Evolutionary conservation across 2,888 invertebrate species (phyloP).

Genomic region (Abrostola triplasia): DNA sequence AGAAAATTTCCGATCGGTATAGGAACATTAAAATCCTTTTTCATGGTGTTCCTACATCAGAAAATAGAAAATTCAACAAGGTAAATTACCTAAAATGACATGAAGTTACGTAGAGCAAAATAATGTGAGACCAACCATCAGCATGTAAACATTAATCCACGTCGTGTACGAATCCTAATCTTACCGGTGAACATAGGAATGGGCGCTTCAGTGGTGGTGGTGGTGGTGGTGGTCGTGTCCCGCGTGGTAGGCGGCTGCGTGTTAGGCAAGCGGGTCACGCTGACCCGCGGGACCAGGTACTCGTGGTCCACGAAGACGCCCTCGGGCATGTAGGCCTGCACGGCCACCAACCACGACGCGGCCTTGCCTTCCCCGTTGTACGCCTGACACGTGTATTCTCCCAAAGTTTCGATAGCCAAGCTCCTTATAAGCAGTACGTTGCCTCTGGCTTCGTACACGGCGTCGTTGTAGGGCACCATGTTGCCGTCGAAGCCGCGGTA

Average conservation of each 20-base stretch:
- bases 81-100: background rate
- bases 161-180: conserved; percentile 50
- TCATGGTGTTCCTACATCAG: too few species aligned
- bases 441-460: conserved; percentile 92
- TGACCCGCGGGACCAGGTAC: conserved; percentile 61
- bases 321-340: conserved; percentile 92
- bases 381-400: conserved; percentile 96
- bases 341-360: conserved; percentile 92
- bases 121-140: conserved; percentile 26
- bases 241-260: conserved; percentile 51
- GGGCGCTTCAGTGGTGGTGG: conserved; percentile 57
- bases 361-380: conserved; percentile 94
- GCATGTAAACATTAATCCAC: background rate
- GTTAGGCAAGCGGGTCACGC: conserved; percentile 49
- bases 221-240: conserved; percentile 50
- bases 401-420: conserved; percentile 92
- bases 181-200: conserved; percentile 77
- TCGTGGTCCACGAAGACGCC: conserved; percentile 72
- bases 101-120: background rate
- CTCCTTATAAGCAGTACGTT: conserved; percentile 92
- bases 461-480: conserved; percentile 92
- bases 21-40: too few species aligned
- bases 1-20: too few species aligned
- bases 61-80: too few species aligned
- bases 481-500: conserved; percentile 92